Conservation (phyloP, 2,888 invertebrate species). For the Epistrophella euchroma region DNA sequence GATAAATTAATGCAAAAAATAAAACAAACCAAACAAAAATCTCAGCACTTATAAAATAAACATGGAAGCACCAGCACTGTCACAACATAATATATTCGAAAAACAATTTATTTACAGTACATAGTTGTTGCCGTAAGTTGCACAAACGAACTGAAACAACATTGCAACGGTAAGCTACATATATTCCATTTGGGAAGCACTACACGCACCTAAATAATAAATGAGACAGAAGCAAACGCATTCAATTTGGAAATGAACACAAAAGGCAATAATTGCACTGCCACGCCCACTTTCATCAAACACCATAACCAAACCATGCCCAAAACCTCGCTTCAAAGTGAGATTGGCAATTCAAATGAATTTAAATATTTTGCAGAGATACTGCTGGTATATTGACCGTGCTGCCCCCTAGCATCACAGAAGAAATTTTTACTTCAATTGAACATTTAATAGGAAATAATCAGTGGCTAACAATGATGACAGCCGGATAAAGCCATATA, state of each 20-base stretch:
- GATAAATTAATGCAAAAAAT: slow-evolving; percentile 22
- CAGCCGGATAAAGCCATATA: slow-evolving; percentile 54
- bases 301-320: background rate
- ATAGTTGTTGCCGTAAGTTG: slow-evolving; percentile 32
- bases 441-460: slow-evolving; percentile 71
- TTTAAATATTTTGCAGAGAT: slow-evolving; percentile 47
- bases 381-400: slow-evolving; percentile 8
- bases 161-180: slow-evolving; percentile 9
- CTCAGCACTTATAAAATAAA: slow-evolving; percentile 50
- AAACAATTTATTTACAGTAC: slow-evolving; percentile 63
- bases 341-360: slow-evolving; percentile 32
- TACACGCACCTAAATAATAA: slow-evolving; percentile 56
- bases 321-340: background rate
- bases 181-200: background rate
- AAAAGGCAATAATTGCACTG: slow-evolving; percentile 65
- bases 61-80: slow-evolving; percentile 7
- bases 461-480: slow-evolving; percentile 68
- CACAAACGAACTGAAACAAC: slow-evolving; percentile 47
- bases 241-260: slow-evolving; percentile 59
- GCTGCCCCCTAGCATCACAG: slow-evolving; percentile 29
- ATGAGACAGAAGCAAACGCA: slow-evolving; percentile 67
- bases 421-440: slow-evolving; percentile 33
- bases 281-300: slow-evolving; percentile 51
- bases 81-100: slow-evolving; percentile 31
- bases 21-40: slow-evolving; percentile 18